Evolutionary conservation across 2,888 invertebrate genomes (phyloP).

Genomic region (Tetramorium bicarinatum): DNA sequence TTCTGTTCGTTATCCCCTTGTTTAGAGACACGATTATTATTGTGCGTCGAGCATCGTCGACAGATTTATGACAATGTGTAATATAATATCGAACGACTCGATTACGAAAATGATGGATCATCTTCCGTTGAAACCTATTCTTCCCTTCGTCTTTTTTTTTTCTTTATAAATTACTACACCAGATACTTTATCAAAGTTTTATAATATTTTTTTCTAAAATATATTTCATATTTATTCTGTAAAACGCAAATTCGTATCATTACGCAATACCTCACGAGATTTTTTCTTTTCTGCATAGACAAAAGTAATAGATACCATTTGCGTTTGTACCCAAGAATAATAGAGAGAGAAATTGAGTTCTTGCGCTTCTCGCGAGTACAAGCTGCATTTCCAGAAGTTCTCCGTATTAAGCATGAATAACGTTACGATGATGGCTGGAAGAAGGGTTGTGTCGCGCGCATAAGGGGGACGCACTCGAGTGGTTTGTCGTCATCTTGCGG

Average conservation of each 20-base stretch:
- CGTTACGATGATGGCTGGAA: slow-evolving; percentile 79
- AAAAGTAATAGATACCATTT: background rate
- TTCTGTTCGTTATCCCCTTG: slow-evolving; percentile 77
- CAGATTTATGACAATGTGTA: slow-evolving; percentile 55
- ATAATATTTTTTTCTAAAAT: background rate
- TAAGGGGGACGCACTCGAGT: slow-evolving; percentile 80
- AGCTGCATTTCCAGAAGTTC: slow-evolving; percentile 54
- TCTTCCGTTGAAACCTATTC: background rate
- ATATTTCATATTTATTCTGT: background rate
- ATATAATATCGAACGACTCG: slow-evolving; percentile 53
- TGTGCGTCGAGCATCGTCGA: slow-evolving; percentile 47
- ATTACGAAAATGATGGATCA: slow-evolving; percentile 16
- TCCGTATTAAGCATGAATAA: slow-evolving; percentile 77
- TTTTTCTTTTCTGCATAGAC: background rate
- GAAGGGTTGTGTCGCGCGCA: slow-evolving; percentile 80
- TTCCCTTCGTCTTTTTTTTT: background rate
- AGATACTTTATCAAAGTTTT: background rate
- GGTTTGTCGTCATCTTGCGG: slow-evolving; percentile 81
- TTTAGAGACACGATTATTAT: slow-evolving; percentile 72
- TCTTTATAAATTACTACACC: background rate
- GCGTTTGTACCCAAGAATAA: background rate
- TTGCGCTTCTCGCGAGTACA: slow-evolving; percentile 16
- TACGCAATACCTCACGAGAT: no score
- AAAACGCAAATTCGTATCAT: background rate
- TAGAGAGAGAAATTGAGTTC: background rate